Evolutionary conservation across 92 coral and sea anemone genomes (phyloP).

Genomic region (Ricordea florida): DNA sequence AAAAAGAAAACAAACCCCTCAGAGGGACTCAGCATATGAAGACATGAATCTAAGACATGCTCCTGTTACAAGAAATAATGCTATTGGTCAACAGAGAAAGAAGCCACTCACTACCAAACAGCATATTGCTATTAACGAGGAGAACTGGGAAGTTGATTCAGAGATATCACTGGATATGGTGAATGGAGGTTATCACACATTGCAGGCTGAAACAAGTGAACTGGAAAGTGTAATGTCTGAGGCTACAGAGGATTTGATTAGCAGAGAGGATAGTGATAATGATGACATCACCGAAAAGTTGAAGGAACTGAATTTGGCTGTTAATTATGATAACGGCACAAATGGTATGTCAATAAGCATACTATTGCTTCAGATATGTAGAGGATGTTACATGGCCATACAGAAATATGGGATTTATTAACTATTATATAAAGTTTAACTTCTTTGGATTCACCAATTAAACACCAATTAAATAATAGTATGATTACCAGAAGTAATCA

Average conservation of each 20-base stretch:
- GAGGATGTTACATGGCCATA: too few species aligned
- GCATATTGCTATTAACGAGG: slow-evolving; percentile 16
- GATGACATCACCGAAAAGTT: slow-evolving; percentile 75
- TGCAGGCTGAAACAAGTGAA: slow-evolving; percentile 31
- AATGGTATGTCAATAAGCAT: slow-evolving; percentile 86
- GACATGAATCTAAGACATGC: too few species aligned
- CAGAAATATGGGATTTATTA: too few species aligned
- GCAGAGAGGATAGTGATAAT: slow-evolving; percentile 64
- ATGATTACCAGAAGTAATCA: too few species aligned
- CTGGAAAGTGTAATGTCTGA: slow-evolving; percentile 66
- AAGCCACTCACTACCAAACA: too few species aligned
- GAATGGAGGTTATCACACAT: slow-evolving; percentile 2
- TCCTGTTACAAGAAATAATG: not conserved
- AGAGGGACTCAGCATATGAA: not conserved
- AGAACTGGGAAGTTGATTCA: slow-evolving; percentile 62
- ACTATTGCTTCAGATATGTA: too few species aligned
- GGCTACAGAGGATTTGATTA: slow-evolving; percentile 66
- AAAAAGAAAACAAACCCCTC: not conserved
- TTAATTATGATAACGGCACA: slow-evolving; percentile 73
- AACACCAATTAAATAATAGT: too few species aligned
- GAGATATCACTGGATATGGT: slow-evolving; percentile 50
- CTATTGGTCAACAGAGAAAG: too few species aligned
- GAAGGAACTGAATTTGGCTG: slow-evolving; percentile 87
- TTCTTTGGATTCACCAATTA: too few species aligned
- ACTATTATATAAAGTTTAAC: too few species aligned